Base-by-base conservation (phyloP, 2,797 vertebrate genomes). In the Amphiprion clarkii region DNA sequence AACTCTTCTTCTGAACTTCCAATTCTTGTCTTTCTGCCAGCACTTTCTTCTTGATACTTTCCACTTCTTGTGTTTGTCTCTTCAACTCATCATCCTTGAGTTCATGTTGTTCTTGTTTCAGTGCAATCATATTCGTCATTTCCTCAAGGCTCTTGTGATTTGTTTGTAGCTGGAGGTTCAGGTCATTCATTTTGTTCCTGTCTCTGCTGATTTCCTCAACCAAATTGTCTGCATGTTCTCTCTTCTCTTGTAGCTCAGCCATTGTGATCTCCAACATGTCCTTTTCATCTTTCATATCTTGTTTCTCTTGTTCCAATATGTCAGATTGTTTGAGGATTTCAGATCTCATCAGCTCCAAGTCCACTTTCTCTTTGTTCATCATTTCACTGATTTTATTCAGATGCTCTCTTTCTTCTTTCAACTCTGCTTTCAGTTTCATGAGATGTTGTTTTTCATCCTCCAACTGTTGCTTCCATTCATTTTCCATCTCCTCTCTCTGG, bases 61-160 rank as follows among this genome's bases (percentile, higher is more conserved):
- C n/a, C 0, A 84, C 46, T 17, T 71, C 21, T 40, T 56, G 6
- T 42, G 1, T 44, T 53, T 56, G 19, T 36, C 11, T 27, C 23
- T 10, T 27, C 0, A 63, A 1, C 5, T 61, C 40, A 3, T 40
- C 13, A 0, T 59, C 39, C 6, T 74, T 68, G 0, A 36, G 3
- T 23, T 42, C 31, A 31, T n/a, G 52, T 40, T 83, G 62, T 56
- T 49, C 5, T 31, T 59, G 31, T 33, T 67, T 64, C 3, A 53
- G 8, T 3, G 16, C 0, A 2, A 60, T 44, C 2, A 3, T 54
- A 5, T 67, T 25, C 6, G 49, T 57, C 3, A 13, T 7, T 14
- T 55, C 9, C 5, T 57, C 14, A 3, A 82, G 5, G 10, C 14
- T 40, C 16, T 23, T 60, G 5, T 17, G 4, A 39, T 21, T 14